phyloP scores from a whole-genome alignment of 1,140 invertebrate species.

The Calephelis nemesis region DNA sequence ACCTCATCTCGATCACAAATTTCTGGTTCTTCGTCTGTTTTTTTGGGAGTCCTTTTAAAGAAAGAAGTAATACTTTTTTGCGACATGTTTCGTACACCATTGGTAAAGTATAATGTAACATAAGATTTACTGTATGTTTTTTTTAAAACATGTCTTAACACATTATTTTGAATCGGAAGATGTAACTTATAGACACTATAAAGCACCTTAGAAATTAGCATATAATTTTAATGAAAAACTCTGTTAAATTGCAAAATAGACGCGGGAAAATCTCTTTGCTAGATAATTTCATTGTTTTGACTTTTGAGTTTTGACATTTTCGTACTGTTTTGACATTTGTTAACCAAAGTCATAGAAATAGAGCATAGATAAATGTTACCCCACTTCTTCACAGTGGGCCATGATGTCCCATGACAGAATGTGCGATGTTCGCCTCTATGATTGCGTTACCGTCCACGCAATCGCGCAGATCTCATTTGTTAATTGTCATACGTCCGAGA shows the following conservation, averaged over 20 bases:
- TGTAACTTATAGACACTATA: neutral
- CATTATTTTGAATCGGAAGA: neutral
- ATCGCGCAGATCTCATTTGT: too few species aligned
- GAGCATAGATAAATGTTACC: too few species aligned
- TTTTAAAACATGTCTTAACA: neutral
- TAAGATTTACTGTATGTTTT: neutral
- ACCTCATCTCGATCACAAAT: constrained; percentile 22
- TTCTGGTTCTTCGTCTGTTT: constrained; percentile 30
- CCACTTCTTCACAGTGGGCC: too few species aligned
- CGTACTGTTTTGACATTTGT: too few species aligned
- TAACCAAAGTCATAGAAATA: too few species aligned
- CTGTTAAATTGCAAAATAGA: neutral
- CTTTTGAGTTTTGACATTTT: too few species aligned
- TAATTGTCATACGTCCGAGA: too few species aligned
- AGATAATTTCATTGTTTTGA: too few species aligned
- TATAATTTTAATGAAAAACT: neutral
- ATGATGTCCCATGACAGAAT: too few species aligned
- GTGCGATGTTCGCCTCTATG: too few species aligned
- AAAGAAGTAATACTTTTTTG: constrained; percentile 69
- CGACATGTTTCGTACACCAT: constrained; percentile 48
- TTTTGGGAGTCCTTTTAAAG: constrained; percentile 59
- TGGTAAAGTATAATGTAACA: constrained; percentile 12
- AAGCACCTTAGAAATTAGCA: neutral
- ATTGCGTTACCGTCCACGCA: too few species aligned
- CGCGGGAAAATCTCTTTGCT: neutral